Conservation (phyloP, 2,888 invertebrate genomes). For the Morpho helenor region DNA sequence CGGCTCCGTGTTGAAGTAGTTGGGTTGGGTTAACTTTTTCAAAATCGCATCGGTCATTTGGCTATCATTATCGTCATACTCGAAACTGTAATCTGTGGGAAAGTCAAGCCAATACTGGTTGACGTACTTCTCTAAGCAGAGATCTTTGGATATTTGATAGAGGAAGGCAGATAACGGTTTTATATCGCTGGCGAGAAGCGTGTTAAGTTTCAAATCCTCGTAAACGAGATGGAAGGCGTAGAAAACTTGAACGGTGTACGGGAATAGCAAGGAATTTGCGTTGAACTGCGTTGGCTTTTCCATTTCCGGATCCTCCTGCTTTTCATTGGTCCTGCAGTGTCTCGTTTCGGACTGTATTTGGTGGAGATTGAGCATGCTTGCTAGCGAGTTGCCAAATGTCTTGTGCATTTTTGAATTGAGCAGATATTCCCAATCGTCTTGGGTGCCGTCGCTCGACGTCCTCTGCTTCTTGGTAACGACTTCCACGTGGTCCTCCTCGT, state of each 20-base stretch:
- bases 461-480: conserved; percentile 87
- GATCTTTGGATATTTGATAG: conserved; percentile 87
- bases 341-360: conserved; percentile 29
- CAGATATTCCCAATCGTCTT: conserved; percentile 90
- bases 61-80: conserved; percentile 52
- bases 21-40: conserved; percentile 79
- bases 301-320: conserved; percentile 30
- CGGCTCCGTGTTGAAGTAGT: conserved; percentile 80
- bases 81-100: conserved; percentile 79
- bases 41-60: conserved; percentile 79
- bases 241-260: conserved; percentile 85
- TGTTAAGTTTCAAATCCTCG: conserved; percentile 93
- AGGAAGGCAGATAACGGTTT: conserved; percentile 84
- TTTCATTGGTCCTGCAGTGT: conserved; percentile 20
- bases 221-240: conserved; percentile 92
- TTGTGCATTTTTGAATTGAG: conserved; percentile 79
- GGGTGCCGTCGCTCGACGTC: conserved; percentile 86
- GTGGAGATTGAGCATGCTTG: conserved; percentile 60
- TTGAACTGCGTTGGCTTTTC: conserved; percentile 75
- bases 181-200: conserved; percentile 83
- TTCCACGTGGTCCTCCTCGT: conserved; percentile 65
- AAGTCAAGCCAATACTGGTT: conserved; percentile 93
- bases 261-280: conserved; percentile 83
- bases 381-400: conserved; percentile 59
- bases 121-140: conserved; percentile 84